A percentile compares a stretch with the other conserved stretches of the same genome.
Conservation (phyloP, 2,888 invertebrate genomes). For the Apamea sordens region DNA sequence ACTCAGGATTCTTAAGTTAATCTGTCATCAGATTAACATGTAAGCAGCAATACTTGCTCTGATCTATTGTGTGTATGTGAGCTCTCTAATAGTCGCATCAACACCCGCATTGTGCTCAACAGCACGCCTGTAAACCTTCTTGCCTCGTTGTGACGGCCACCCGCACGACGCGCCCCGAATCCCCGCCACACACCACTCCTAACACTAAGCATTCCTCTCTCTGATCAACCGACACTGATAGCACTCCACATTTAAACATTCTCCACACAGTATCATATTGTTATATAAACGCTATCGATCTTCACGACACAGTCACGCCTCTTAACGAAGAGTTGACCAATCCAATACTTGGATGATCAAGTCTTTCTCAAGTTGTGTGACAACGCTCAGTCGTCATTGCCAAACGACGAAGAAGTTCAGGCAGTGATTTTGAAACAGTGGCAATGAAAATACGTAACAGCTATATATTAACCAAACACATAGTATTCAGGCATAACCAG, state of each 20-base stretch:
- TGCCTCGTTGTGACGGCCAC: constrained; percentile 4
- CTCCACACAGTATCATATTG: constrained; percentile 16
- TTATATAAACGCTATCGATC: constrained; percentile 4
- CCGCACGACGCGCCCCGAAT: constrained; percentile 1
- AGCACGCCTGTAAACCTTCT: background rate
- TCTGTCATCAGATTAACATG: too few relatives aligned
- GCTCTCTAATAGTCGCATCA: background rate
- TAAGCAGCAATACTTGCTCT: background rate
- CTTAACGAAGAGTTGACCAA: background rate
- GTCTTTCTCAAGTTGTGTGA: background rate
- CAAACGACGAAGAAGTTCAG: too few relatives aligned
- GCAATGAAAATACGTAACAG: background rate
- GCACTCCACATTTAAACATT: constrained; percentile 32
- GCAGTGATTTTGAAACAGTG: background rate
- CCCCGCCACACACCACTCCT: background rate
- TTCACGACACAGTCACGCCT: constrained; percentile 12
- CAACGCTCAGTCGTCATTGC: background rate
- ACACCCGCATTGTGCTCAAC: background rate
- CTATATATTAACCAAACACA: background rate
- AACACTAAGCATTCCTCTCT: background rate
- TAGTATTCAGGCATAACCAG: too few relatives aligned
- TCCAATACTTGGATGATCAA: background rate
- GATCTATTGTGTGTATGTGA: background rate
- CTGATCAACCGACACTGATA: constrained; percentile 20
- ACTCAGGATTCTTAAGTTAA: background rate